phyloP scores from a whole-genome alignment of 1,140 invertebrate species.

The Agraylea sexmaculata region DNA sequence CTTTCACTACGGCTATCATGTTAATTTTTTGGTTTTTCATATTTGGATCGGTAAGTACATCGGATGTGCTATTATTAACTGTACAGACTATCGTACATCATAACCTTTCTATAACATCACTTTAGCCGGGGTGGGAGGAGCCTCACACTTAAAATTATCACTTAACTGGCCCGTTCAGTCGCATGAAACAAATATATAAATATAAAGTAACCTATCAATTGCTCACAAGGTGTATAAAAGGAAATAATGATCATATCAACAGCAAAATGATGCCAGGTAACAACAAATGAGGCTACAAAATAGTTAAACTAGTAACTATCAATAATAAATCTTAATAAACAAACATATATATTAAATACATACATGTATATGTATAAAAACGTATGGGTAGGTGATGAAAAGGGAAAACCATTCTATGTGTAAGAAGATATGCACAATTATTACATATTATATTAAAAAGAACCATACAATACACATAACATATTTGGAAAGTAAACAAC shows the following conservation, averaged over 20 bases:
- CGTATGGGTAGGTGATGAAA: no score
- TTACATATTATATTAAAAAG: no score
- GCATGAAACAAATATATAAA: conserved; percentile 17
- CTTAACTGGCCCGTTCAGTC: conserved; percentile 22
- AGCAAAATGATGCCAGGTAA: conserved; percentile 1
- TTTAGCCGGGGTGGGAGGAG: no score
- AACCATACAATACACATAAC: no score
- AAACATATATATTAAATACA: conserved; percentile 7
- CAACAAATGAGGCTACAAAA: conserved; percentile 15
- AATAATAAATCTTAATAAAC: conserved; percentile 15
- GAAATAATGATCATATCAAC: no score
- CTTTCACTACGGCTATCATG: conserved; percentile 21
- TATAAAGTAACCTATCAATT: no score
- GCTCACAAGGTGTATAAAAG: no score
- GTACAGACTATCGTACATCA: conserved; percentile 16
- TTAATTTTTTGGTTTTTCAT: conserved; percentile 13
- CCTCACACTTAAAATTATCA: conserved; percentile 18
- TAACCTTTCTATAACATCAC: no score
- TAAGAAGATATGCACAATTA: conserved; percentile 15
- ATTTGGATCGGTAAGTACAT: no score
- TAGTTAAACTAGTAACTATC: conserved; percentile 10
- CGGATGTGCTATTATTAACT: conserved; percentile 16
- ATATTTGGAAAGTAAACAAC: no score
- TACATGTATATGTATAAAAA: no score
- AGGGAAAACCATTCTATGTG: conserved; percentile 13